phyloP scores from a whole-genome alignment of 37 sponge, comb jelly and placozoan species.

The Halisarca cf. caerulea region DNA sequence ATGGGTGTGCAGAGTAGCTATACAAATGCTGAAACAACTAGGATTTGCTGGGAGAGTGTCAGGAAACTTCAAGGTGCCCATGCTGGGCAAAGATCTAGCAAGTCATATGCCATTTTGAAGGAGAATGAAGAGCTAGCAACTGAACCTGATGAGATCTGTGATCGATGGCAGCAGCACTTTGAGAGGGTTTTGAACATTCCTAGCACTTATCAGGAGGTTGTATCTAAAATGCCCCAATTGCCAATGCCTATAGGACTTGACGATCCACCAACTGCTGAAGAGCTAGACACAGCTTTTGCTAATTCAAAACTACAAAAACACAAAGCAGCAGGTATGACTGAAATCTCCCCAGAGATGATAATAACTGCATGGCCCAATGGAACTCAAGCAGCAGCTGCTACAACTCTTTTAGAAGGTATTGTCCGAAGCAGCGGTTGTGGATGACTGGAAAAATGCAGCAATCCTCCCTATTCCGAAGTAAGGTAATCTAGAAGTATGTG shows the following conservation, averaged over 20 bases:
- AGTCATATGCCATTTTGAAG: conserved; percentile 30
- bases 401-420: conserved; percentile 29
- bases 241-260: conserved; percentile 4
- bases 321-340: conserved; percentile 39
- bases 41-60: neutral
- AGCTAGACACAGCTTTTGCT: neutral
- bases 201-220: neutral
- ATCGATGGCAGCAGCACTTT: conserved; percentile 47
- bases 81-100: neutral
- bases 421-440: too few species aligned
- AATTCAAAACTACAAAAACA: conserved; percentile 24
- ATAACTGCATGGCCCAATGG: conserved; percentile 17
- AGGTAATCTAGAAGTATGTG: too few species aligned
- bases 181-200: neutral
- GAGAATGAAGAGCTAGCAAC: conserved; percentile 32
- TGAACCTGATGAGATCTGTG: conserved; percentile 23
- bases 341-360: conserved; percentile 39
- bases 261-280: conserved; percentile 34
- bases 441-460: too few species aligned
- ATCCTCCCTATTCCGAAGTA: too few species aligned
- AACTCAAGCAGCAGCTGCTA: conserved; percentile 24
- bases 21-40: conserved; percentile 16
- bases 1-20: conserved; percentile 22
- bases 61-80: neutral
- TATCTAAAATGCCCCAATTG: neutral